Conservation (phyloP, 2,113 vertebrate species). For the Herpailurus yagouaroundi region DNA sequence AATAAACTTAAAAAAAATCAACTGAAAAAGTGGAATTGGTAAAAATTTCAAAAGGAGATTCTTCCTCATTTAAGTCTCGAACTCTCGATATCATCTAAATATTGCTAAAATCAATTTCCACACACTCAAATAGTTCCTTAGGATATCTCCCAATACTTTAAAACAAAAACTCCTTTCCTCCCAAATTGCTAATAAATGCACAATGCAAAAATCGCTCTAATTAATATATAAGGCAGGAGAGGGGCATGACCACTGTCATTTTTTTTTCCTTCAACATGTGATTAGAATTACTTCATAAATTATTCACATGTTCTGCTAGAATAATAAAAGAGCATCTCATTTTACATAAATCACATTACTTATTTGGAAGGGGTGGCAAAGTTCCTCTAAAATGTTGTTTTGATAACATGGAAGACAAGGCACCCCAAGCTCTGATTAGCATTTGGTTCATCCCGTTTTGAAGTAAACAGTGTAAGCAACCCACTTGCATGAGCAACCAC, state of each 20-base stretch:
- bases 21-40: background rate
- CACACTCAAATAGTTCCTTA: conserved; percentile 46
- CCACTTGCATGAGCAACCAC: background rate
- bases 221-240: conserved; percentile 76
- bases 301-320: conserved; percentile 66
- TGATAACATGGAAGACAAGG: background rate
- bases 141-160: conserved; percentile 35
- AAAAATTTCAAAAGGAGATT: background rate
- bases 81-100: conserved; percentile 27
- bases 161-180: conserved; percentile 60
- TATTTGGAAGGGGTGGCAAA: conserved; percentile 57
- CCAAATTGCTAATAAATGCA: conserved; percentile 68
- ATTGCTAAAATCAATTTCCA: conserved; percentile 40
- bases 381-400: conserved; percentile 58
- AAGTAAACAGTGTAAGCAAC: background rate
- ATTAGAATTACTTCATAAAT: conserved; percentile 75
- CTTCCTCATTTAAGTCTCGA: conserved; percentile 28
- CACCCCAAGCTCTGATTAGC: background rate
- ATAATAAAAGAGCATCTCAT: conserved; percentile 68
- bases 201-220: conserved; percentile 69
- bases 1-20: background rate
- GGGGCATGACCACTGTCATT: conserved; percentile 42
- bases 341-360: conserved; percentile 67
- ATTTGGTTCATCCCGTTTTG: background rate
- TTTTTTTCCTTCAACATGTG: conserved; percentile 54